These are phyloP conservation scores for Astur gentilis DNA, from an alignment of 2,113 vertebrate genomes.

Conservation along the genomic window DNA sequence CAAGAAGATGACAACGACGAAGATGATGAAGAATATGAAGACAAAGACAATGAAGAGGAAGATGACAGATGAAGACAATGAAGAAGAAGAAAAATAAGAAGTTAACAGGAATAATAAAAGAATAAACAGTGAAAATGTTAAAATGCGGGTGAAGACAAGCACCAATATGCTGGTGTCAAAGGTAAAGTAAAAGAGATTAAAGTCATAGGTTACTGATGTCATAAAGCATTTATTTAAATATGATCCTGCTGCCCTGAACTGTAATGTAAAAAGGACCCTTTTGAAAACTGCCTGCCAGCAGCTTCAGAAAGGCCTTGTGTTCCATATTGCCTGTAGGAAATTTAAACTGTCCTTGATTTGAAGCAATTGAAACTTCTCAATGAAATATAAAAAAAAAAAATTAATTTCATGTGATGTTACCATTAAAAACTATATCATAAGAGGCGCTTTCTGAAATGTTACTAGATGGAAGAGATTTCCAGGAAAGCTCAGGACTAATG, in stretches of 20 bases:
- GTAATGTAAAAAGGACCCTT: not conserved
- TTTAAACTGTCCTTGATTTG: slow-evolving; percentile 13
- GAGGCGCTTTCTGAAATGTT: not conserved
- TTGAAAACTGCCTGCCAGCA: slow-evolving; percentile 12
- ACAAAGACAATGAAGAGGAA: not conserved
- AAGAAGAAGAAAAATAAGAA: not conserved
- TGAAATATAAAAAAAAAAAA: not conserved
- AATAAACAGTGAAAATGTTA: not conserved
- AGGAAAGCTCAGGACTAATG: not conserved
- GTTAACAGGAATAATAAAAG: not conserved
- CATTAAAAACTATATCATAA: not conserved
- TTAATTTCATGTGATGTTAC: not conserved
- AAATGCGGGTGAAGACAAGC: not conserved
- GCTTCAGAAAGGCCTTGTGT: not conserved
- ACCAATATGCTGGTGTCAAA: not conserved
- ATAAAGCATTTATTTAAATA: slow-evolving; percentile 47
- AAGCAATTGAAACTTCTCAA: not conserved
- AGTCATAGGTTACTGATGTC: not conserved
- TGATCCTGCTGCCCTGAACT: not conserved
- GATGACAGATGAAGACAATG: no score
- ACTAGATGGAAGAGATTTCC: not conserved
- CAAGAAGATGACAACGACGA: not conserved
- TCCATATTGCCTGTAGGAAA: not conserved
- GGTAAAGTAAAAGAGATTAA: slow-evolving; percentile 7
- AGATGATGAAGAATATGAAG: not conserved